phyloP scores from a whole-genome alignment of 2,888 invertebrate species.

The Pasiphila rectangulata region DNA sequence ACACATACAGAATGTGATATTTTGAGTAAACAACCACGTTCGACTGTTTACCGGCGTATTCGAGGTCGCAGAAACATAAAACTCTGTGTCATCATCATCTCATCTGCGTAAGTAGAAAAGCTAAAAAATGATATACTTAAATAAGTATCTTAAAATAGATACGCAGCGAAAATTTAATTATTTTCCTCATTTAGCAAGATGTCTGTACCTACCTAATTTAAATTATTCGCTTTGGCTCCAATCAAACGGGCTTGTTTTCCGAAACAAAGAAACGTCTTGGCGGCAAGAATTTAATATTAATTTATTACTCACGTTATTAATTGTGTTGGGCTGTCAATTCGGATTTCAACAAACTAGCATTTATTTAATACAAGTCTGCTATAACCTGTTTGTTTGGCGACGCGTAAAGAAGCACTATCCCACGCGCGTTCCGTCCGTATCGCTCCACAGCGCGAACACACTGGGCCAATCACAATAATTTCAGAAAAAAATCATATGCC shows the following conservation, averaged over 20 bases:
- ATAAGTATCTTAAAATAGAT: too few relatives aligned
- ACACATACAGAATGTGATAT: slow-evolving; percentile 12
- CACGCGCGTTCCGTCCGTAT: slow-evolving; percentile 45
- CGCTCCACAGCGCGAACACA: slow-evolving; percentile 29
- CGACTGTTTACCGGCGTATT: slow-evolving; percentile 2
- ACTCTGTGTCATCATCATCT: background rate
- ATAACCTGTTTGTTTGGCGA: slow-evolving; percentile 50
- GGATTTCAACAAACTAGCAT: background rate
- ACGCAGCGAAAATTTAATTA: too few relatives aligned
- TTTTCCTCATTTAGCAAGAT: too few relatives aligned
- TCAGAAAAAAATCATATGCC: slow-evolving; percentile 14
- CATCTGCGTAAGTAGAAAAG: too few relatives aligned
- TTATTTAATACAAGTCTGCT: slow-evolving; percentile 29
- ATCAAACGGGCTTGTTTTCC: background rate
- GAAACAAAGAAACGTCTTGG: slow-evolving; percentile 2
- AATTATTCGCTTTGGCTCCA: background rate
- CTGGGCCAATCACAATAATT: slow-evolving; percentile 20
- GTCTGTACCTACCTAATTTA: too few relatives aligned
- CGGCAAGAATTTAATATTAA: background rate
- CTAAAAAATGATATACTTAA: too few relatives aligned
- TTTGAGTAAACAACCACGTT: slow-evolving; percentile 9
- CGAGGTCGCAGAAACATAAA: slow-evolving; percentile 5
- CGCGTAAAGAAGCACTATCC: slow-evolving; percentile 55
- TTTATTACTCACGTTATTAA: slow-evolving; percentile 14
- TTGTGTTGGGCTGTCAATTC: background rate